Percentiles rank a stretch among this genome's conserved stretches.
These are phyloP conservation scores for Amblyraja radiata DNA, from an alignment of 2,797 vertebrate species.

Conservation along the genomic window DNA sequence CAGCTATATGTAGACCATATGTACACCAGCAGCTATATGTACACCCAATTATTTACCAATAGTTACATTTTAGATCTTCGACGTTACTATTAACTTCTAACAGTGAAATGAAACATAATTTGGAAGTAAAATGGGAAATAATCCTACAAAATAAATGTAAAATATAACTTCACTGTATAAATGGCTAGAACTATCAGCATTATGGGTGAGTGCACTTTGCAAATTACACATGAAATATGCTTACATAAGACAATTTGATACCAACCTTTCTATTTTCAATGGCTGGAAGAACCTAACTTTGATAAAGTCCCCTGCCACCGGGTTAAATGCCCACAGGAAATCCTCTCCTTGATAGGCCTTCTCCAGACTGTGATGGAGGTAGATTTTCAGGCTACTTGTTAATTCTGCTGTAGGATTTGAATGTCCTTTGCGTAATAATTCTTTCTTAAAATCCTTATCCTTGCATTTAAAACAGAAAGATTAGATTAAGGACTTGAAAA, in stretches of 20 bases:
- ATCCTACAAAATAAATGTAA: neutral
- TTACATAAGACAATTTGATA: constrained; percentile 33
- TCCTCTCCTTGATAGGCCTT: constrained; percentile 58
- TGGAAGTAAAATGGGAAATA: neutral
- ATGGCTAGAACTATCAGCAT: neutral
- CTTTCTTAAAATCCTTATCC: constrained; percentile 71
- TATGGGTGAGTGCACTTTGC: neutral
- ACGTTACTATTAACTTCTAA: neutral
- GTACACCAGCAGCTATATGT: too few species aligned
- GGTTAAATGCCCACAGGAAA: constrained; percentile 67
- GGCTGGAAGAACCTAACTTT: constrained; percentile 61
- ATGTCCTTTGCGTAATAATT: constrained; percentile 53
- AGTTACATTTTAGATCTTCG: neutral
- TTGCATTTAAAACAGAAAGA: constrained; percentile 42
- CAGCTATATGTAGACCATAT: too few species aligned
- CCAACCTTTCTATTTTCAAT: constrained; percentile 61
- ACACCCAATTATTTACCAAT: too few species aligned
- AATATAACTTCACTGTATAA: neutral
- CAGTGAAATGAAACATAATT: neutral
- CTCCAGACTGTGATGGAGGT: constrained; percentile 59
- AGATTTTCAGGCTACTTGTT: constrained; percentile 57
- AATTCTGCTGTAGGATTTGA: constrained; percentile 65
- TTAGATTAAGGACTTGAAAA: neutral
- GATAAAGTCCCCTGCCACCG: constrained; percentile 59
- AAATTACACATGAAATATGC: neutral